phyloP scores from a whole-genome alignment of 1,140 invertebrate genomes.

The Eurytemora carolleeae region DNA sequence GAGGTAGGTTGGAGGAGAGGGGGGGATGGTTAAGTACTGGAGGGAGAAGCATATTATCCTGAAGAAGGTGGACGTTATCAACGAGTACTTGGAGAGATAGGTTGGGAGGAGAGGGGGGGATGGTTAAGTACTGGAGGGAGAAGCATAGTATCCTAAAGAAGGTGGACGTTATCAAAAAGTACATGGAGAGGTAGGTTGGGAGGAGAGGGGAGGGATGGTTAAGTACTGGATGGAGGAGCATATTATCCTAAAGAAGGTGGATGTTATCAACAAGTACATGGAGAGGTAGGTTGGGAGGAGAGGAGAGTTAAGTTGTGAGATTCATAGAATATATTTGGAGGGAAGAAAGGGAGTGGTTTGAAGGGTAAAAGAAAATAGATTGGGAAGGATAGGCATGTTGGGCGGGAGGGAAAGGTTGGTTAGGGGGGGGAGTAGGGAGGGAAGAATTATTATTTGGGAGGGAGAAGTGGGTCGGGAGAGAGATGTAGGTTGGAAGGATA shows the following conservation, averaged over 20 bases:
- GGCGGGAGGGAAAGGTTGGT: too few species aligned
- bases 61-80: slow-evolving; percentile 81
- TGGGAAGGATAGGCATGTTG: too few species aligned
- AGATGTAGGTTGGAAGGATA: too few species aligned
- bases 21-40: slow-evolving; percentile 97
- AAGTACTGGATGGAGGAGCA: slow-evolving; percentile 99
- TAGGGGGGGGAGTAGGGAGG: slow-evolving; percentile 98
- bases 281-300: too few species aligned
- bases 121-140: slow-evolving; percentile 98
- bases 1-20: too few species aligned
- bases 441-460: slow-evolving; percentile 85
- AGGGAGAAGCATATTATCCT: slow-evolving; percentile 94
- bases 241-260: slow-evolving; percentile 83
- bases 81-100: too few species aligned
- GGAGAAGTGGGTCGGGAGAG: too few species aligned
- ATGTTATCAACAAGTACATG: slow-evolving; percentile 81
- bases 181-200: too few species aligned
- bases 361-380: too few species aligned
- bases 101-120: slow-evolving; percentile 78
- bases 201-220: slow-evolving; percentile 88
- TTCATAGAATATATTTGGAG: too few species aligned
- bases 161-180: slow-evolving; percentile 82
- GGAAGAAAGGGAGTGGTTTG: too few species aligned
- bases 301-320: slow-evolving; percentile 98
- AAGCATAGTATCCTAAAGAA: slow-evolving; percentile 91